Base-by-base conservation (phyloP, 2,113 vertebrate genomes). In the Passer montanus region DNA sequence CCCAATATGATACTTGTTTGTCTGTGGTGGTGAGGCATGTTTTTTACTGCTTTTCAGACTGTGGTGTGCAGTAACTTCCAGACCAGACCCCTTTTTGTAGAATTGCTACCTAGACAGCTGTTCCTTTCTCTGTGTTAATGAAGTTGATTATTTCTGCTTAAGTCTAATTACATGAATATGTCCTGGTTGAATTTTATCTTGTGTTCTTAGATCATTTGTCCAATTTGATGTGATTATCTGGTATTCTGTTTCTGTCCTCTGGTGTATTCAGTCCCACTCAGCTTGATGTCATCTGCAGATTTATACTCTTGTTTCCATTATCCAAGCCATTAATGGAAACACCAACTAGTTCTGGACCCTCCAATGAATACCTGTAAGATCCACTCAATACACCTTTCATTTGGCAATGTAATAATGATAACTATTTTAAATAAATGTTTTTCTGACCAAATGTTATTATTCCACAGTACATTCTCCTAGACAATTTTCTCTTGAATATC, bases 221-320 rank as follows among this genome's bases (percentile, higher is more conserved):
- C 94, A 92, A 81, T 92, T 94, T 96, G 73, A 15, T 93, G 64
- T 94, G 86, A 92, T 93, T 92, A 60, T 92, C 53, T 92, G 2
- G 4, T 84, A 52, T 75, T 91, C 80, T 94, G 17, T 94, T 95
- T 96, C 52, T 87, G 76, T 95, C 33, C 69, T 64, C 39, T 46
- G 70, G 83, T 5, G 5, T 78, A 89, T 84, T 94, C 64, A 78
- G 56, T 91, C 76, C 53, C 60, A 87, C 73, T 78, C 86, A 89
- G 83, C 83, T 89, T 81, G 86, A 92, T 92, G 91, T 75, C 26
- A 43, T 89, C 84, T 84, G 86, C 69, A 91, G 76, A 94, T 95
- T 93, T 91, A 77, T 77, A 56, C 35, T 81, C 43, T 70, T 90
- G 92, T 87, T 84, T 92, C 86, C 56, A 87, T 89, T 94, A 78